Conservation (phyloP, 1,140 invertebrate genomes). For the Drosophila funebris region DNA sequence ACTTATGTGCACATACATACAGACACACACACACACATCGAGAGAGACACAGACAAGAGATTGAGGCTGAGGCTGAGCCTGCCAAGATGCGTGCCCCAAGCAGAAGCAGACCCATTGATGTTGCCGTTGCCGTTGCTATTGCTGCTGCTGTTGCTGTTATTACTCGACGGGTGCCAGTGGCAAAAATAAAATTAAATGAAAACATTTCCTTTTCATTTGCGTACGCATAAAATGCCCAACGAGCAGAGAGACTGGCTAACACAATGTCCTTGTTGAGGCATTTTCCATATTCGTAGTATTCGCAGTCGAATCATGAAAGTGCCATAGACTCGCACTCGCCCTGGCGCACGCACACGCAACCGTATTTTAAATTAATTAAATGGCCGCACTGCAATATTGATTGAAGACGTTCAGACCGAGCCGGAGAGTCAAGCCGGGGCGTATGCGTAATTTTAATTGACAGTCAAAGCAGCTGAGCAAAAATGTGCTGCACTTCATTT, state of each 20-base stretch:
- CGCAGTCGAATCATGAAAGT: constrained; percentile 47
- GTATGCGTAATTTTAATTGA: constrained; percentile 74
- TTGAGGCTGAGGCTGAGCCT: constrained; percentile 25
- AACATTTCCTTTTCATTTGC: constrained; percentile 82
- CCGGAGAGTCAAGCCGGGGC: constrained; percentile 5
- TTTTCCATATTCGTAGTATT: constrained; percentile 40
- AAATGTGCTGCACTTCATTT: constrained; percentile 61
- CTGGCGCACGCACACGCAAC: neutral
- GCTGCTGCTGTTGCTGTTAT: constrained; percentile 56
- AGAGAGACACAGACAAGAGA: neutral
- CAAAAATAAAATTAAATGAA: constrained; percentile 83
- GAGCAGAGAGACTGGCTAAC: constrained; percentile 18
- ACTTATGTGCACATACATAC: constrained; percentile 54
- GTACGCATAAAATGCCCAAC: constrained; percentile 64
- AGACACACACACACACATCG: constrained; percentile 6
- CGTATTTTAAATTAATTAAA: constrained; percentile 74
- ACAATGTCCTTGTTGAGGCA: constrained; percentile 15
- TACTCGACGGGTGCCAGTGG: constrained; percentile 67
- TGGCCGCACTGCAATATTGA: constrained; percentile 67
- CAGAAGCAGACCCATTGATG: neutral
- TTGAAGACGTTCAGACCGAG: constrained; percentile 38
- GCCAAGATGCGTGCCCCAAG: constrained; percentile 29
- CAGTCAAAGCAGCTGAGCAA: constrained; percentile 53
- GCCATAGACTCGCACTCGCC: constrained; percentile 22
- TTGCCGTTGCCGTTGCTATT: constrained; percentile 13